Conservation (phyloP, 2,888 invertebrate genomes). For the Venusia cambrica region DNA sequence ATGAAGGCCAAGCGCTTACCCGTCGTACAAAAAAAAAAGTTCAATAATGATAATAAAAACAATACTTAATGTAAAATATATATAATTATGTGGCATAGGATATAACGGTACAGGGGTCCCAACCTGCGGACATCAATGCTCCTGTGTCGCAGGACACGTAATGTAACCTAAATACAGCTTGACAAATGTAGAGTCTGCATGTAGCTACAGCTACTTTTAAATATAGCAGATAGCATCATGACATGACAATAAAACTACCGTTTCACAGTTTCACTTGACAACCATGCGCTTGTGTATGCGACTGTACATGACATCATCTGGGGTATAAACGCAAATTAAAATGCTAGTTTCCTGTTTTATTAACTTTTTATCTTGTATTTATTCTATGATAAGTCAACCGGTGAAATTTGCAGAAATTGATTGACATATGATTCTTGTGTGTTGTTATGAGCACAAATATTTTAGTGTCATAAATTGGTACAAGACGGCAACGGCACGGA, state of each 20-base stretch:
- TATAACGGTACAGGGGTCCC: too few relatives aligned
- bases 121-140: too few relatives aligned
- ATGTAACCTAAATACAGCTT: too few relatives aligned
- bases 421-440: slow-evolving; percentile 21
- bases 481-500: too few relatives aligned
- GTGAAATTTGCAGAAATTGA: slow-evolving; percentile 40
- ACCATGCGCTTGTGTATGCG: slow-evolving; percentile 34
- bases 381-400: slow-evolving; percentile 47
- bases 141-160: too few relatives aligned
- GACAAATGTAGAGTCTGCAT: too few relatives aligned
- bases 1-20: too few relatives aligned
- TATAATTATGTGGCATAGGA: too few relatives aligned
- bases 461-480: slow-evolving; percentile 3
- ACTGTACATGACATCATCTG: slow-evolving; percentile 62
- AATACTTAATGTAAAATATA: too few relatives aligned
- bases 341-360: slow-evolving; percentile 63
- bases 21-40: too few relatives aligned
- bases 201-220: too few relatives aligned
- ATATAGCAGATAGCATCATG: slow-evolving; percentile 13
- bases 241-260: slow-evolving; percentile 24
- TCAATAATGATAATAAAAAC: too few relatives aligned
- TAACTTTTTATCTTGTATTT: slow-evolving; percentile 50
- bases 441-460: slow-evolving; percentile 1
- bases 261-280: slow-evolving; percentile 18
- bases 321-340: slow-evolving; percentile 60